Evolutionary conservation across 2,113 vertebrate species (phyloP), one percentile per base, ranked within the genome.

Genomic region (Gymnobelideus leadbeateri): DNA sequence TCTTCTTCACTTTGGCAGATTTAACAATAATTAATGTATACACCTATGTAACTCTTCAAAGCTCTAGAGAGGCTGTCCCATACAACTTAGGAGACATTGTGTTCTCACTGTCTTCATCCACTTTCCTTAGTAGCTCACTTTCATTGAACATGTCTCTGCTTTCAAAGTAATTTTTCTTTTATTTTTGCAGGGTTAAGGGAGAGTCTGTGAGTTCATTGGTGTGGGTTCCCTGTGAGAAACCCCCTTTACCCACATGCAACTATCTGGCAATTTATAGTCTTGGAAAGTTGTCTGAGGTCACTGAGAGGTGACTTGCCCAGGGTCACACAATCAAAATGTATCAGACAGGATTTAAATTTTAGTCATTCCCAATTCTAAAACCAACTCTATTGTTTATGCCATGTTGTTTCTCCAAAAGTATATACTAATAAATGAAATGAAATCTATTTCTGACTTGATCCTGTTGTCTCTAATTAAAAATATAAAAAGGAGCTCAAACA

Each of bases 401-500:
- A 84, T 84, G 2, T 2, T 84, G 68, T 84, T 84, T 43, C 19
- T 84, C 7, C 37, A 84, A 43, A 84, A 84, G n/a, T 19, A 84
- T 84, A 84, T 23, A 8, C 19, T 43, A 43, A 84, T 43, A 84
- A 84, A 84, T 84, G n/a, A 77, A 77, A n/a, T 77, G 37, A 21
- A 84, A 43, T 7, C 68, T 84, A 43, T 84, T 84, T 84, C 37
- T 84, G 43, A 84, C 8, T 84, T 43, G 1, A 7, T 84, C 8
- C 68, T 84, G 26, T 84, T 84, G 51, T 90, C n/a, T 55, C 91
- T 46, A n/a, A 24, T 47, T 90, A 28, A 53, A 51, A 54, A 94
- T 51, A 51, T 26, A 89, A 77, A 89, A 96, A 24, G n/a, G 37
- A 95, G 91, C 55, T 52, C 23, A 68, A 93, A 54, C 28, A 8